Percentiles rank a stretch among this genome's conserved stretches.
phyloP scores from a whole-genome alignment of 2,113 vertebrate species.

The Erythrocercus mccallii region DNA sequence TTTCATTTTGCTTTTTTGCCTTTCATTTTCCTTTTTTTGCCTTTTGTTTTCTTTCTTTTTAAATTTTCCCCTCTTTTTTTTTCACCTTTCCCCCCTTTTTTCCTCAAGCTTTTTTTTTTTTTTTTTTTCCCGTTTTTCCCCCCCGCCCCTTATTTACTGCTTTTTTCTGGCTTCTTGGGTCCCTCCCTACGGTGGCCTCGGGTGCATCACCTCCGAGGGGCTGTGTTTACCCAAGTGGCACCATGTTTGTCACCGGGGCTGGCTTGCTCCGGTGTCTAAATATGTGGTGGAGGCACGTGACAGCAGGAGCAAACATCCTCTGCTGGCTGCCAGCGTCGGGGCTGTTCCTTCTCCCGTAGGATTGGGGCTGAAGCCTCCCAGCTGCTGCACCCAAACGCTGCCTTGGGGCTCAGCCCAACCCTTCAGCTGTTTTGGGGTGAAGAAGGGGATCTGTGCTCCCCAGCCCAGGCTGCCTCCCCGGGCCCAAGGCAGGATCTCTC shows the following conservation, averaged over 20 bases:
- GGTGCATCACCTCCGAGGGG: background rate
- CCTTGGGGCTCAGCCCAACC: background rate
- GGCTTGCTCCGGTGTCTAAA: background rate
- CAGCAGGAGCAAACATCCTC: background rate
- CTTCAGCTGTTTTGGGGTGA: background rate
- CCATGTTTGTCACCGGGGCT: background rate
- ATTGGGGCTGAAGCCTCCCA: background rate
- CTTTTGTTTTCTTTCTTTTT: no score
- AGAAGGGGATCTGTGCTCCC: background rate
- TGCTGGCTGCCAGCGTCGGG: background rate
- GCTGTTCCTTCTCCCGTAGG: background rate
- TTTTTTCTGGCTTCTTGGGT: background rate
- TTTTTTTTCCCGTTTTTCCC: background rate
- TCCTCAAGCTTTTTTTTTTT: background rate
- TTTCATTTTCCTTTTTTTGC: background rate
- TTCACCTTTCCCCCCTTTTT: fast-evolving
- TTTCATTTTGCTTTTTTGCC: background rate
- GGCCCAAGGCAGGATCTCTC: background rate
- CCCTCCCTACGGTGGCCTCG: fast-evolving
- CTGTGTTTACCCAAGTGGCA: conserved; percentile 31
- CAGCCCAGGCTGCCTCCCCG: background rate
- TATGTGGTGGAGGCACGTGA: conserved; percentile 6
- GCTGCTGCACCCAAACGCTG: background rate
- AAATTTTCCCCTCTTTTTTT: fast-evolving
- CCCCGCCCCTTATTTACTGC: fast-evolving